phyloP scores from a whole-genome alignment of 1,140 invertebrate species.

The Apis laboriosa region DNA sequence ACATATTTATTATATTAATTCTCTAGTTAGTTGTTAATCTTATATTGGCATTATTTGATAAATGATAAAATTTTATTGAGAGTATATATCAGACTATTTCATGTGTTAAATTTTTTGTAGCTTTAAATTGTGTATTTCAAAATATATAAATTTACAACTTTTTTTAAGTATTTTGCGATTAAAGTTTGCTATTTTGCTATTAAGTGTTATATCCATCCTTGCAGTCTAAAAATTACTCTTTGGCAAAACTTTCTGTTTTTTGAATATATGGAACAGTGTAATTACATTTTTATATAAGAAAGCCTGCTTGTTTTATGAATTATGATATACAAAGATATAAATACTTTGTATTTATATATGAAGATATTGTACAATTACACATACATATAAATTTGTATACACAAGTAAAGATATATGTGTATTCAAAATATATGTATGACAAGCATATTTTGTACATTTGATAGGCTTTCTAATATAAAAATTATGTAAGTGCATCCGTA shows the following conservation, averaged over 20 bases:
- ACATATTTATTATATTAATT: constrained; percentile 61
- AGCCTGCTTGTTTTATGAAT: constrained; percentile 52
- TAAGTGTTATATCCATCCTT: constrained; percentile 58
- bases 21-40: constrained; percentile 32
- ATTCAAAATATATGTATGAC: constrained; percentile 40
- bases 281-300: constrained; percentile 66
- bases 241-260: constrained; percentile 51
- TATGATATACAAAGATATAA: constrained; percentile 41
- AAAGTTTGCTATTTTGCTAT: constrained; percentile 31
- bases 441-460: constrained; percentile 56
- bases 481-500: constrained; percentile 59
- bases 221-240: constrained; percentile 50
- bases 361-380: constrained; percentile 36
- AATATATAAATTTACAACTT: constrained; percentile 5
- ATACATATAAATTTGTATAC: constrained; percentile 26
- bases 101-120: constrained; percentile 40
- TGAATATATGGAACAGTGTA: constrained; percentile 55
- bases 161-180: constrained; percentile 40
- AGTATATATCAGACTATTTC: not conserved
- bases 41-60: constrained; percentile 46
- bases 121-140: constrained; percentile 37
- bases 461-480: constrained; percentile 65
- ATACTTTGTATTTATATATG: constrained; percentile 52
- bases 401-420: constrained; percentile 42
- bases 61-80: constrained; percentile 46